Evolutionary conservation across 2,888 invertebrate species (phyloP).

Genomic region (Mythimna lalbum): DNA sequence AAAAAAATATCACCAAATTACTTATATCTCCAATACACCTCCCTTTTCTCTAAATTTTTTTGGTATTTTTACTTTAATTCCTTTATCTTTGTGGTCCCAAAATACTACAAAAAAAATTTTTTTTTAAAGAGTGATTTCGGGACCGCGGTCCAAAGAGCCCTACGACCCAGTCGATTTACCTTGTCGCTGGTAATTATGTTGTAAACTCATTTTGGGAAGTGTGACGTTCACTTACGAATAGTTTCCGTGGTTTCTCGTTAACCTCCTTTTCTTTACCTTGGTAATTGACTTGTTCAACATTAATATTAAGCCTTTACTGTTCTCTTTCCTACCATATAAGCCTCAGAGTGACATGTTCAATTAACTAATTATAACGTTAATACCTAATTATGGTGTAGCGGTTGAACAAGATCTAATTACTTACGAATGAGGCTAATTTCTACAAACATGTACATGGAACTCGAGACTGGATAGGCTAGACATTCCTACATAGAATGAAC

Average conservation of each 20-base stretch:
- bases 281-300: conserved; percentile 31
- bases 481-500: conserved; percentile 14
- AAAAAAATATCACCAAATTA: too few species aligned
- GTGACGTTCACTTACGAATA: conserved; percentile 21
- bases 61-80: too few species aligned
- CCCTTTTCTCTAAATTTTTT: too few species aligned
- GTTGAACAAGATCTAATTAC: conserved; percentile 31
- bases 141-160: too few species aligned
- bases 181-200: conserved; percentile 17
- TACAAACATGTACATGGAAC: conserved; percentile 33
- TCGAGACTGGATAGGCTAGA: conserved; percentile 24
- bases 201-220: conserved; percentile 31
- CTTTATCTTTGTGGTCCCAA: too few species aligned
- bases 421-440: conserved; percentile 15
- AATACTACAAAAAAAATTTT: too few species aligned
- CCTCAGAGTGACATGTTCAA: conserved; percentile 27
- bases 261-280: conserved; percentile 37
- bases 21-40: too few species aligned
- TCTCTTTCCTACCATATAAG: conserved; percentile 14
- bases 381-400: conserved; percentile 26
- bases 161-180: conserved; percentile 27
- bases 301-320: conserved; percentile 26
- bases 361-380: conserved; percentile 44
- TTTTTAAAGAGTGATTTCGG: too few species aligned
- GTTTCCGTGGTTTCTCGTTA: conserved; percentile 38